These are phyloP conservation scores for Eptesicus fuscus DNA, from an alignment of 2,113 vertebrate species.

Conservation along the genomic window DNA sequence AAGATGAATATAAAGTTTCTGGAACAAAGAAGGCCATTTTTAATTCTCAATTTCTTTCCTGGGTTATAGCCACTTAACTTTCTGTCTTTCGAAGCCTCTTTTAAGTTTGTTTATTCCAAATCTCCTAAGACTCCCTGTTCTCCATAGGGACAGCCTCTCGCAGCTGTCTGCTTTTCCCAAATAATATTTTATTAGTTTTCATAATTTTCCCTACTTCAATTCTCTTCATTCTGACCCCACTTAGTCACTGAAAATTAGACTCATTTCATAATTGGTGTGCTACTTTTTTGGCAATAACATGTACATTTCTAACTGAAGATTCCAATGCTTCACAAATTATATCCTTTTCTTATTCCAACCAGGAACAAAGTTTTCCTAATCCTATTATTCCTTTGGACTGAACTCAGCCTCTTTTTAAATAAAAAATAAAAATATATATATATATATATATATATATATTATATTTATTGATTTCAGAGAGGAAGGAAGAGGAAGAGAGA, in stretches of 20 bases:
- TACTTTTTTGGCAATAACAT: constrained; percentile 18
- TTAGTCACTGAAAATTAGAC: constrained; percentile 30
- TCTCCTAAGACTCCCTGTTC: not conserved
- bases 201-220: not conserved
- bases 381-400: not conserved
- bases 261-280: not conserved
- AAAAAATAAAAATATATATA: too few relatives aligned
- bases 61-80: not conserved
- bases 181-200: constrained; percentile 43
- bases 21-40: not conserved
- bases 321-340: not conserved
- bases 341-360: constrained; percentile 23
- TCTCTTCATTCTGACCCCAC: not conserved
- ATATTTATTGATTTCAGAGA: too few relatives aligned
- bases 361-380: not conserved
- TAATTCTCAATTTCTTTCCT: not conserved
- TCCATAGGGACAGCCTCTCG: not conserved
- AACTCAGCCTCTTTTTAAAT: not conserved
- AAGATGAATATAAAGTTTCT: not conserved
- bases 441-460: too few relatives aligned
- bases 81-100: not conserved
- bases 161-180: constrained; percentile 12
- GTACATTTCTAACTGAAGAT: not conserved
- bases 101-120: constrained; percentile 26
- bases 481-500: too few relatives aligned